Conservation (phyloP, 2,888 invertebrate genomes). For the Tolmerus cingulatus region DNA sequence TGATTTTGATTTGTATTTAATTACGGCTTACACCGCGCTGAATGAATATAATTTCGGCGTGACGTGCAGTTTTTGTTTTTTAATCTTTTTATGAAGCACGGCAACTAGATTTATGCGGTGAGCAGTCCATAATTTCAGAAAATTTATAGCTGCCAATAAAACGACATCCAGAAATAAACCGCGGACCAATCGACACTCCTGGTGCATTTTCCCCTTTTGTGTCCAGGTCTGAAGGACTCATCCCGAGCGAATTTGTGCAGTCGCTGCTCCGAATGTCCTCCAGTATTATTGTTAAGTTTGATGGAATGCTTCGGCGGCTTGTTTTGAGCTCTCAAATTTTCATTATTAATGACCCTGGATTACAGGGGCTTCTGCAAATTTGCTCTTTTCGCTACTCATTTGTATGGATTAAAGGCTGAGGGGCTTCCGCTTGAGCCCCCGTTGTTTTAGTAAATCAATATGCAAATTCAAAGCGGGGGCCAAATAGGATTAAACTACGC, state of each 20-base stretch:
- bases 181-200: not conserved
- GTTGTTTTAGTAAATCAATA: not conserved
- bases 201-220: not conserved
- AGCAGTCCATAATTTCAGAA: not conserved
- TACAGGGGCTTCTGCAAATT: not conserved
- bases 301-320: not conserved
- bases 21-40: not conserved
- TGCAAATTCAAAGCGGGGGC: not conserved
- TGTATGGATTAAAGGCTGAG: not conserved
- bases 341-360: not conserved
- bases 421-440: not conserved
- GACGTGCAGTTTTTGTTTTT: not conserved
- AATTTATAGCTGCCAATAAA: not conserved
- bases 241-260: not conserved
- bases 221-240: not conserved
- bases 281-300: not conserved
- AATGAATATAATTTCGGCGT: not conserved
- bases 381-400: conserved; percentile 5
- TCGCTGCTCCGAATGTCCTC: not conserved
- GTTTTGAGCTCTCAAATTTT: not conserved
- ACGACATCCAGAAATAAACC: not conserved
- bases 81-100: not conserved
- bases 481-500: not conserved
- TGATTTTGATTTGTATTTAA: not conserved
- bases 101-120: not conserved